Percentiles rank a stretch among this genome's conserved stretches.
Evolutionary conservation across 1,140 invertebrate species (phyloP).

Genomic region (Eumaeus atala): DNA sequence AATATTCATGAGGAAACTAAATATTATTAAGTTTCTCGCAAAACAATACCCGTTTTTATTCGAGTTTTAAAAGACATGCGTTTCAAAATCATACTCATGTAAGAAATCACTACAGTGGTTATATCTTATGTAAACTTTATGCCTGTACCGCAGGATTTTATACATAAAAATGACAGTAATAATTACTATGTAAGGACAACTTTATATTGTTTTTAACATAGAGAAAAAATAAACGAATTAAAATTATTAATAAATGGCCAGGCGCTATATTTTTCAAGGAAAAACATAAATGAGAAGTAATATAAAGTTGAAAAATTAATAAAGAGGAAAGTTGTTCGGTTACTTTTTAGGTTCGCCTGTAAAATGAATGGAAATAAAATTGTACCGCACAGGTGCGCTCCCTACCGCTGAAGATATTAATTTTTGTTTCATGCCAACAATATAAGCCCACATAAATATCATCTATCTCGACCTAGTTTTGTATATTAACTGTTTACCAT

Average conservation of each 20-base stretch:
- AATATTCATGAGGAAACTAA: constrained; percentile 15
- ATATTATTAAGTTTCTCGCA: background rate
- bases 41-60: too few species aligned
- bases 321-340: constrained; percentile 65
- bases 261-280: background rate
- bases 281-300: constrained; percentile 52
- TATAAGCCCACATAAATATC: constrained; percentile 17
- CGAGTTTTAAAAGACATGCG: too few species aligned
- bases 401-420: constrained; percentile 70
- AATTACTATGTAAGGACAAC: too few species aligned
- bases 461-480: constrained; percentile 11
- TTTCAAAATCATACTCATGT: too few species aligned
- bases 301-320: constrained; percentile 74
- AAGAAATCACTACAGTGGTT: too few species aligned
- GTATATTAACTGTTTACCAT: background rate
- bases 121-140: too few species aligned
- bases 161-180: too few species aligned
- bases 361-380: constrained; percentile 72
- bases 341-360: constrained; percentile 68
- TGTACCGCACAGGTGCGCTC: constrained; percentile 67
- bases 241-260: constrained; percentile 3
- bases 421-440: constrained; percentile 57
- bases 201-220: background rate
- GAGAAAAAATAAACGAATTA: constrained; percentile 2
- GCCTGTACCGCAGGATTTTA: too few species aligned